Conservation (phyloP, 2,113 vertebrate genomes). For the Pimephales promelas region DNA sequence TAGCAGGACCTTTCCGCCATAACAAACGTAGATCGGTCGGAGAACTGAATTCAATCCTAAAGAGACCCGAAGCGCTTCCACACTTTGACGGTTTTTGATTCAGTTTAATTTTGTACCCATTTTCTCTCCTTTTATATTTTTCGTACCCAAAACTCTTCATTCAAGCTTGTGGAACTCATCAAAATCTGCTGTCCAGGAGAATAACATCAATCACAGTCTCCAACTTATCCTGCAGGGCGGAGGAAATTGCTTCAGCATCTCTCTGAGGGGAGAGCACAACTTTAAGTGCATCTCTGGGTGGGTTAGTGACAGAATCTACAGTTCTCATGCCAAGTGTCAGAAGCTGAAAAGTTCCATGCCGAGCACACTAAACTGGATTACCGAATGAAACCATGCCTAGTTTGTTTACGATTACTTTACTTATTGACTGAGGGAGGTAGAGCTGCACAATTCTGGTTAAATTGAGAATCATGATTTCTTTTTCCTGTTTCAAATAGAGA, state of each 20-base stretch:
- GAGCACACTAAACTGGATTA: slow-evolving; percentile 27
- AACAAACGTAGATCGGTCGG: slow-evolving; percentile 23
- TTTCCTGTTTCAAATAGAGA: too few relatives aligned
- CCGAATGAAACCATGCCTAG: slow-evolving; percentile 27
- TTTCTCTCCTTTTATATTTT: slow-evolving; percentile 18
- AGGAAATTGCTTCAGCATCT: slow-evolving; percentile 50
- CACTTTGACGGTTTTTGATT: slow-evolving; percentile 32
- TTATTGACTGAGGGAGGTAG: neutral
- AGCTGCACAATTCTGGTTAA: too few relatives aligned
- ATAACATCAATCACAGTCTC: slow-evolving; percentile 55
- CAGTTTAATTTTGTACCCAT: slow-evolving; percentile 4
- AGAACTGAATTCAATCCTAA: slow-evolving; percentile 35
- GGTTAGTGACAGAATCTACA: slow-evolving; percentile 42
- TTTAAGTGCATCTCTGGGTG: slow-evolving; percentile 45
- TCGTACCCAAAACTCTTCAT: slow-evolving; percentile 35
- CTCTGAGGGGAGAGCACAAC: slow-evolving; percentile 35
- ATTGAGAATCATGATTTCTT: too few relatives aligned
- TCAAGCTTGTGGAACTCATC: slow-evolving; percentile 51
- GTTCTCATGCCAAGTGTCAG: slow-evolving; percentile 42
- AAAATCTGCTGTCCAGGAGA: slow-evolving; percentile 48
- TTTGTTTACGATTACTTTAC: slow-evolving; percentile 33
- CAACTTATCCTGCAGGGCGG: slow-evolving; percentile 41
- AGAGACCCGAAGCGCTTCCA: slow-evolving; percentile 21
- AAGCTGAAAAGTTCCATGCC: slow-evolving; percentile 50
- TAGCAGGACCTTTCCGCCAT: neutral